Percentiles rank a stretch among this genome's conserved stretches.
phyloP scores from a whole-genome alignment of 2,797 vertebrate species.

The Cryptoblepharus egeriae region DNA sequence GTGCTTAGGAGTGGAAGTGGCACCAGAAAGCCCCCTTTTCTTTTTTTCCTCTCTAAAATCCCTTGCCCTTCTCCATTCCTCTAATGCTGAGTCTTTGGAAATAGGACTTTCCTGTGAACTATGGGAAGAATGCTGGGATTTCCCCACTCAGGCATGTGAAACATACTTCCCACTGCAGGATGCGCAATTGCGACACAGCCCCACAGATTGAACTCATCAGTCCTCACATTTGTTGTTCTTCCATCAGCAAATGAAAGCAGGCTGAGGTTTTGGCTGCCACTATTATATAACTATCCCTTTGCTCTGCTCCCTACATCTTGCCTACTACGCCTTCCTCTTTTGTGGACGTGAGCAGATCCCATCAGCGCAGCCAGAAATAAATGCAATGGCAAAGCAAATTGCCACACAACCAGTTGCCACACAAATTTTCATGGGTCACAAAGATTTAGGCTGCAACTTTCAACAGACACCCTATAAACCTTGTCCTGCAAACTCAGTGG shows the following conservation, averaged over 20 bases:
- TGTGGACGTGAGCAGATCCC: not conserved
- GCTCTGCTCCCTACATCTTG: not conserved
- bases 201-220: not conserved
- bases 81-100: conserved; percentile 44
- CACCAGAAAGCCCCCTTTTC: conserved; percentile 17
- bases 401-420: not conserved
- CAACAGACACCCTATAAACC: too few species aligned
- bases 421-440: too few species aligned
- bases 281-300: not conserved
- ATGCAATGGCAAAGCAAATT: not conserved
- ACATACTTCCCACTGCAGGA: not conserved
- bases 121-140: conserved; percentile 47
- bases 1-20: not conserved
- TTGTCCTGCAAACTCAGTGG: too few species aligned
- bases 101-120: conserved; percentile 60
- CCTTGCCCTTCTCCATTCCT: conserved; percentile 32
- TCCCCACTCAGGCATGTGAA: conserved; percentile 28
- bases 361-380: not conserved
- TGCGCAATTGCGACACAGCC: rapidly evolving
- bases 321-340: not conserved
- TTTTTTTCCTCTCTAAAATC: conserved; percentile 5
- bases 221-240: not conserved
- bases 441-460: too few species aligned
- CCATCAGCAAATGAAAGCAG: not conserved
- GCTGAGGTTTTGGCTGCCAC: not conserved